A percentile compares a stretch with the other conserved stretches of the same genome.
Evolutionary conservation across 1,140 invertebrate species (phyloP).

Genomic region (Pemphigus obesinymphae): DNA sequence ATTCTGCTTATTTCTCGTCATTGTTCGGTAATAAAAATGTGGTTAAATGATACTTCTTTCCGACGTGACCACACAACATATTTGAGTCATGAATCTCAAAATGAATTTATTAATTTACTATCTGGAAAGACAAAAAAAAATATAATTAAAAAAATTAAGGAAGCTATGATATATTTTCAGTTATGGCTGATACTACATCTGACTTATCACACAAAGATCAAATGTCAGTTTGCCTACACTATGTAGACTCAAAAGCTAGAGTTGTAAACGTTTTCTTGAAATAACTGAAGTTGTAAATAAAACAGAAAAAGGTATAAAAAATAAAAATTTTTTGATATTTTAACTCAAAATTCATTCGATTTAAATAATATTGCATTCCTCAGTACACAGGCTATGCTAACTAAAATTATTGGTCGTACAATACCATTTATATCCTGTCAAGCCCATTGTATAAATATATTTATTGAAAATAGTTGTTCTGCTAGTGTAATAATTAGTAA

Average conservation of each 20-base stretch:
- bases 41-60: neutral
- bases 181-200: too few relatives aligned
- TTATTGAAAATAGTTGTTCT: conserved; percentile 15
- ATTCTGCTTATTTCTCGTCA: neutral
- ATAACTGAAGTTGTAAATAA: neutral
- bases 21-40: neutral
- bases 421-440: conserved; percentile 32
- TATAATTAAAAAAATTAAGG: conserved; percentile 1
- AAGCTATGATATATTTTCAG: neutral
- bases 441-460: conserved; percentile 14
- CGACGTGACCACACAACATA: neutral
- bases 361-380: neutral
- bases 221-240: too few relatives aligned
- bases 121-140: neutral
- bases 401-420: neutral
- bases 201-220: too few relatives aligned
- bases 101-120: conserved; percentile 26
- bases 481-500: conserved; percentile 10
- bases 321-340: neutral
- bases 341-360: too few relatives aligned
- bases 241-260: too few relatives aligned
- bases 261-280: neutral
- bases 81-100: conserved; percentile 29
- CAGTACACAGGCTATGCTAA: neutral
- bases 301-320: neutral